Conservation (phyloP, 2,888 invertebrate species). For the Caenorhabditis imperialis region DNA sequence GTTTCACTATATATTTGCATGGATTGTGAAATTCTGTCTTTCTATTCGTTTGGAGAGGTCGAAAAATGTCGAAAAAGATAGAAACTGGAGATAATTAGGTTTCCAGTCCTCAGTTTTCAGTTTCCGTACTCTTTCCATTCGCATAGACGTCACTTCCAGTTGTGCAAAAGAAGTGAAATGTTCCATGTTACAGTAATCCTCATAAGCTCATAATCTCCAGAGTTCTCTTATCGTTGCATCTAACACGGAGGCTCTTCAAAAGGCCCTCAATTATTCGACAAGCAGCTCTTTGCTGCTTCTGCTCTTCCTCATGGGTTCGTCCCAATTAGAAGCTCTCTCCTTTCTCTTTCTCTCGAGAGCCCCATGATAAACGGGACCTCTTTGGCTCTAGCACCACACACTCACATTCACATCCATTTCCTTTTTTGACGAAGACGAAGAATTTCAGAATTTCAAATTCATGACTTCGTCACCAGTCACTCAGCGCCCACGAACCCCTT, state of each 20-base stretch:
- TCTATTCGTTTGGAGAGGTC: too few relatives aligned
- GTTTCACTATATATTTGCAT: too few relatives aligned
- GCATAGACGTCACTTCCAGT: too few relatives aligned
- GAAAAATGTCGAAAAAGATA: too few relatives aligned
- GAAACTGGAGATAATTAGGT: too few relatives aligned
- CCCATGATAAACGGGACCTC: conserved; percentile 19
- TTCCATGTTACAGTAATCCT: conserved; percentile 7
- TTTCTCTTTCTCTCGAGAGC: conserved; percentile 3
- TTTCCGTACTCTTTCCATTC: too few relatives aligned
- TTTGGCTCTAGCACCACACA: not conserved
- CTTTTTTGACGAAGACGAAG: conserved; percentile 1
- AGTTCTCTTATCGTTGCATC: conserved; percentile 36
- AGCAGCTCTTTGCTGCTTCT: conserved; percentile 8
- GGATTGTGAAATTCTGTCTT: too few relatives aligned
- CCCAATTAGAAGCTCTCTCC: conserved; percentile 36
- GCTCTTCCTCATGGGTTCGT: conserved; percentile 9
- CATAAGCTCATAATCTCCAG: conserved; percentile 19
- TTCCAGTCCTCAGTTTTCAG: too few relatives aligned
- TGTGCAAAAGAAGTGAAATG: too few relatives aligned
- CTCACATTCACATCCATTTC: conserved; percentile 27
- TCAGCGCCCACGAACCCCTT: conserved; percentile 2
- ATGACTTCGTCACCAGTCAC: conserved; percentile 45
- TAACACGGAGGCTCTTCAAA: conserved; percentile 38
- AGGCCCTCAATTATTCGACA: conserved; percentile 49
- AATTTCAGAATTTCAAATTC: conserved; percentile 48